phyloP scores from a whole-genome alignment of 2,888 invertebrate species.

The Sialis lutaria region DNA sequence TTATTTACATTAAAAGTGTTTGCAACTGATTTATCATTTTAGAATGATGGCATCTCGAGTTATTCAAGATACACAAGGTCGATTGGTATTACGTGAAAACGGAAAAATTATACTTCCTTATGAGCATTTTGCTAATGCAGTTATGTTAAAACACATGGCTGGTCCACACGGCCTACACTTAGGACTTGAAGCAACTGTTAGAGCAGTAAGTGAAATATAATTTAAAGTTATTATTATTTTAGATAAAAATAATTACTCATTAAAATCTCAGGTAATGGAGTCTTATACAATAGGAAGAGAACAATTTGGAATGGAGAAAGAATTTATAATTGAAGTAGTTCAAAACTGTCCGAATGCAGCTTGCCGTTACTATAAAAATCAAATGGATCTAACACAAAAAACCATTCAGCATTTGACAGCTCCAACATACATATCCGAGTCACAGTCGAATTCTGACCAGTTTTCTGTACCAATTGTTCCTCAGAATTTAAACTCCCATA shows the following conservation, averaged over 20 bases:
- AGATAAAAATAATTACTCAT: neutral
- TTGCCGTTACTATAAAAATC: constrained; percentile 74
- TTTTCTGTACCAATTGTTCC: constrained; percentile 19
- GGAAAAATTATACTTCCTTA: constrained; percentile 78
- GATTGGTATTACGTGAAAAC: constrained; percentile 67
- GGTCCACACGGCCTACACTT: constrained; percentile 74
- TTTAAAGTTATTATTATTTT: neutral
- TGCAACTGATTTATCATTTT: constrained; percentile 15
- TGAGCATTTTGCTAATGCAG: constrained; percentile 81
- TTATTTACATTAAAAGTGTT: neutral
- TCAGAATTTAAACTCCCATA: constrained; percentile 18
- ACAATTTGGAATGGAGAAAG: constrained; percentile 78
- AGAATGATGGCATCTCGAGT: constrained; percentile 79
- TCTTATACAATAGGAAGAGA: constrained; percentile 71
- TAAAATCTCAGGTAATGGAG: constrained; percentile 44
- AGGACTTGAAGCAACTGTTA: constrained; percentile 66
- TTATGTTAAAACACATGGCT: constrained; percentile 81
- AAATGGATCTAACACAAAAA: constrained; percentile 55
- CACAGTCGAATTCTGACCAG: constrained; percentile 18
- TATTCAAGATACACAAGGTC: constrained; percentile 66
- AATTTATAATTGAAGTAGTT: constrained; percentile 75
- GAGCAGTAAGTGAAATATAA: constrained; percentile 42
- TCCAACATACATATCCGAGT: constrained; percentile 22
- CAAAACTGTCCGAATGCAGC: constrained; percentile 79
- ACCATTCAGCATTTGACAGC: constrained; percentile 46